A percentile compares a stretch with the other conserved stretches of the same genome.
These are phyloP conservation scores for Passer domesticus DNA, from an alignment of 2,113 vertebrate species.

Conservation along the genomic window DNA sequence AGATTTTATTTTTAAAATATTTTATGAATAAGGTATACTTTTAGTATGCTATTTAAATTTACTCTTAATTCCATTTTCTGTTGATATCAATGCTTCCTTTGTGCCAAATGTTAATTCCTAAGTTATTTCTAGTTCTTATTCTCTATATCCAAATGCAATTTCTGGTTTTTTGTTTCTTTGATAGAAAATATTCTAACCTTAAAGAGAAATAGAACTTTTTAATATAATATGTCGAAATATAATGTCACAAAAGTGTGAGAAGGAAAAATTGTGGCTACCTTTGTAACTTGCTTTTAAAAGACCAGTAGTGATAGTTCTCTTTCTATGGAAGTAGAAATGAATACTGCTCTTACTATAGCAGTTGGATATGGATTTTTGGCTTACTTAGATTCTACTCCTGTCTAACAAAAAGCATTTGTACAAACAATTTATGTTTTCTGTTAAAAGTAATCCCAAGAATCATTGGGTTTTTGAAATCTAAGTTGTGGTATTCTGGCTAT, in stretches of 20 bases:
- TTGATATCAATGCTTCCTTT: not conserved
- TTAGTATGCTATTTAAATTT: not conserved
- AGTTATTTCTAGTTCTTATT: not conserved
- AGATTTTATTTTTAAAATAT: not conserved
- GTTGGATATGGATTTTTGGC: not conserved
- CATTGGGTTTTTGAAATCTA: not conserved
- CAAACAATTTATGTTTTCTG: not conserved
- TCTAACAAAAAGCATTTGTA: constrained; percentile 25
- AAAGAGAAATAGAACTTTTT: not conserved
- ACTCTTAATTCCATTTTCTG: not conserved
- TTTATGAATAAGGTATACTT: not conserved
- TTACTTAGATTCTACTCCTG: not conserved
- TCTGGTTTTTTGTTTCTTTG: not conserved
- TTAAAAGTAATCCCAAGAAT: not conserved
- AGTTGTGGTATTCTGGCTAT: not conserved
- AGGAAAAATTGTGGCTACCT: not conserved
- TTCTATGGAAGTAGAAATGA: not conserved
- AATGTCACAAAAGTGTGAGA: not conserved
- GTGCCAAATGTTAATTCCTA: not conserved
- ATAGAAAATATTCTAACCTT: not conserved
- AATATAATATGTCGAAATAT: not conserved
- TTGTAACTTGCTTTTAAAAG: not conserved
- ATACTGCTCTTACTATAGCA: not conserved
- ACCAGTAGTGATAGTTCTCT: not conserved
- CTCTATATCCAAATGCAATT: not conserved